Percentiles rank a stretch among this genome's conserved stretches.
phyloP scores from a whole-genome alignment of 2,113 vertebrate genomes.

The Zingel zingel region DNA sequence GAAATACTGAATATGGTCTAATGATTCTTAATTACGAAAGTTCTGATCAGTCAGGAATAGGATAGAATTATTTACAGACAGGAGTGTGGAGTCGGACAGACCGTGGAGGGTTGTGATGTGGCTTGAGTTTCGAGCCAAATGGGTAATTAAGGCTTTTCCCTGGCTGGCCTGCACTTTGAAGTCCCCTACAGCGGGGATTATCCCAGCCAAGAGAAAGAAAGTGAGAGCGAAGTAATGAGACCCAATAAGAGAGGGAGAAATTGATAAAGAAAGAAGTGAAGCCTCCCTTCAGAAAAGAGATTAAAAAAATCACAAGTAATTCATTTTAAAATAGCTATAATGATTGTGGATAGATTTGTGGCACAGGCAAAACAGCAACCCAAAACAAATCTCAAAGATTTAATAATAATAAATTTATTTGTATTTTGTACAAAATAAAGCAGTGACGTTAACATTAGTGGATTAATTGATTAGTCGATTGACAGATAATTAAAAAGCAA shows the following conservation, averaged over 20 bases:
- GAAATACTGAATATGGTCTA: too few species aligned
- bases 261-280: conserved; percentile 35
- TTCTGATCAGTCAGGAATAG: too few species aligned
- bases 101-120: conserved; percentile 78
- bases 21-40: too few species aligned
- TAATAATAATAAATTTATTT: not conserved
- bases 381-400: not conserved
- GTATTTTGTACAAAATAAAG: not conserved
- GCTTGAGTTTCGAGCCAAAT: conserved; percentile 83
- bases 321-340: conserved; percentile 34
- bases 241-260: conserved; percentile 48
- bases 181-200: conserved; percentile 84
- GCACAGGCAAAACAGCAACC: conserved; percentile 7
- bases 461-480: not conserved
- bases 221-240: conserved; percentile 71
- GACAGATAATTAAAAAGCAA: not conserved
- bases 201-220: conserved; percentile 76
- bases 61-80: not conserved
- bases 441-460: not conserved
- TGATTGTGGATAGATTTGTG: not conserved
- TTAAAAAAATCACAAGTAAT: conserved; percentile 46
- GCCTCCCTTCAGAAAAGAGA: conserved; percentile 39
- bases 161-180: conserved; percentile 84
- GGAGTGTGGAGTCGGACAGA: conserved; percentile 65
- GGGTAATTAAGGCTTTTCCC: conserved; percentile 85